Percentiles rank a stretch among this genome's conserved stretches.
phyloP scores from a whole-genome alignment of 2,113 vertebrate species.

The Rhinolophus ferrumequinum region DNA sequence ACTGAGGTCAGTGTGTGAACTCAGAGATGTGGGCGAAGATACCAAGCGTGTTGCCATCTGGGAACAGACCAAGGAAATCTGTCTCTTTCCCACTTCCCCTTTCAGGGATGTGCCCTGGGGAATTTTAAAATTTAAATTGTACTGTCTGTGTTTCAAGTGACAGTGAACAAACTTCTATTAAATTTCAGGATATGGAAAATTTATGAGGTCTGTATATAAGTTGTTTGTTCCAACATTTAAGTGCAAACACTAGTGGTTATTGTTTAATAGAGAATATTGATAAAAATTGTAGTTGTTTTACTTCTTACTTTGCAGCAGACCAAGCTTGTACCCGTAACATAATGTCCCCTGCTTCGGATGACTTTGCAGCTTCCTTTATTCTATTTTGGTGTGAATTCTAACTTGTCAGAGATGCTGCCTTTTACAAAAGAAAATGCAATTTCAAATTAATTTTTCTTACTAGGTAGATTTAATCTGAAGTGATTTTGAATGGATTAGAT shows the following conservation, averaged over 20 bases:
- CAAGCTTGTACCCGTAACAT: constrained; percentile 18
- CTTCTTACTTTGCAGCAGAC: constrained; percentile 58
- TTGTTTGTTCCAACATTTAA: constrained; percentile 59
- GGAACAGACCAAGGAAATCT: neutral
- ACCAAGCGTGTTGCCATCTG: too few relatives aligned
- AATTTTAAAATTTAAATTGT: neutral
- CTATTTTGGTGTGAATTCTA: constrained; percentile 73
- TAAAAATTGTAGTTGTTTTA: constrained; percentile 66
- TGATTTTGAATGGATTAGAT: neutral
- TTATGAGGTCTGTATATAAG: neutral
- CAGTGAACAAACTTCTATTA: neutral
- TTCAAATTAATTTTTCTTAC: neutral
- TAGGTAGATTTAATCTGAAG: neutral
- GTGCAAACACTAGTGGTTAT: constrained; percentile 51
- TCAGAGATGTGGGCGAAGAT: neutral
- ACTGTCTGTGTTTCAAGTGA: neutral
- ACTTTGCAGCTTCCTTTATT: constrained; percentile 77
- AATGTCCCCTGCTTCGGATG: constrained; percentile 59
- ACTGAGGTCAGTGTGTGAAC: neutral
- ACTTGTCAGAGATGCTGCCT: constrained; percentile 63
- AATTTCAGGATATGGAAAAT: neutral
- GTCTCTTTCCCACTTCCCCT: neutral
- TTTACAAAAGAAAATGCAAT: neutral
- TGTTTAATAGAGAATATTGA: constrained; percentile 69
- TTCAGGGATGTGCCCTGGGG: neutral